phyloP scores from a whole-genome alignment of 2,888 invertebrate genomes.

The Campaea margaritaria region DNA sequence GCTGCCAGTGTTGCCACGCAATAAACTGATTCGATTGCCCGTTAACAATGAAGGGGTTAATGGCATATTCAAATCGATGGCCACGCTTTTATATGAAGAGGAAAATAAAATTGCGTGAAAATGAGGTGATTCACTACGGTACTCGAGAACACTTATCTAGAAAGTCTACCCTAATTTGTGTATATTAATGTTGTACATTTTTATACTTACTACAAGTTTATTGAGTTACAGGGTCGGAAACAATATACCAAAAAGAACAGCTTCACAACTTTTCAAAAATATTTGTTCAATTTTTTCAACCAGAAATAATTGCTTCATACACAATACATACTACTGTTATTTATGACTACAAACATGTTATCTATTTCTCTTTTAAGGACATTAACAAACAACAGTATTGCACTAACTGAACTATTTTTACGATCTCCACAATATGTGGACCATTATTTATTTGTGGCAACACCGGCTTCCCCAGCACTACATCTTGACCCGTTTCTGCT shows the following conservation, averaged over 20 bases:
- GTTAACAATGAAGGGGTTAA: conserved; percentile 42
- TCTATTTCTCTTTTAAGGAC: background rate
- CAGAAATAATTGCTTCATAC: no score
- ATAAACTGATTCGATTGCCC: conserved; percentile 45
- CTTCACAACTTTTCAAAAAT: no score
- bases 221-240: no score
- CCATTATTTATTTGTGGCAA: conserved; percentile 37
- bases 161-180: no score
- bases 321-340: no score
- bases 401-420: conserved; percentile 10
- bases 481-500: conserved; percentile 74
- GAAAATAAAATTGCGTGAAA: conserved; percentile 23
- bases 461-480: conserved; percentile 54
- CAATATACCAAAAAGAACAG: no score
- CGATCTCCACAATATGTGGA: conserved; percentile 19
- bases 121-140: conserved; percentile 3
- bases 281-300: no score
- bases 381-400: conserved; percentile 6
- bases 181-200: no score
- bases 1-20: conserved; percentile 35
- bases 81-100: conserved; percentile 21
- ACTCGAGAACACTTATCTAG: background rate
- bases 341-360: background rate
- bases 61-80: conserved; percentile 39
- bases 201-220: no score